These are phyloP conservation scores for Erythrocercus mccallii DNA, from an alignment of 2,113 vertebrate genomes.

Conservation along the genomic window DNA sequence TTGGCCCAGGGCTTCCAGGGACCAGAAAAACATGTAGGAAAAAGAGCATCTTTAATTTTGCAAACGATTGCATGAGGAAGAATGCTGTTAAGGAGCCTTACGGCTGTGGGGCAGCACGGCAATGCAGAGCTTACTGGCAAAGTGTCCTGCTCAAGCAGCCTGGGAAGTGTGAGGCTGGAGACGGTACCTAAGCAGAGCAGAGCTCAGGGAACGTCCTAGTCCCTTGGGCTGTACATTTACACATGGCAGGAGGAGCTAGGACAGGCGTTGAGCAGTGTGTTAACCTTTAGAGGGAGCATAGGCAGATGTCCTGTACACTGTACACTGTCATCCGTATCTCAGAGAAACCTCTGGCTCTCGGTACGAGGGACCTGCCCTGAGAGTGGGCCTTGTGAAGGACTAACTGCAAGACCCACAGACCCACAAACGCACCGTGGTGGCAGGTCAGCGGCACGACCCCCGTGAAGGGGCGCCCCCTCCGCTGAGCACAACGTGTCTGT, in stretches of 20 bases:
- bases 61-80: neutral
- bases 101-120: neutral
- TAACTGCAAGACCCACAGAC: neutral
- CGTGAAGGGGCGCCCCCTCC: conserved; percentile 55
- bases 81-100: conserved; percentile 3
- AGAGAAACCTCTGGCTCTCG: conserved; percentile 9
- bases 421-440: neutral
- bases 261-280: conserved; percentile 26
- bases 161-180: neutral
- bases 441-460: conserved; percentile 40
- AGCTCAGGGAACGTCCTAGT: conserved; percentile 13
- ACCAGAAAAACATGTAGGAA: neutral
- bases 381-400: neutral
- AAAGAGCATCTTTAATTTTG: conserved; percentile 19
- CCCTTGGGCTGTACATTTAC: conserved; percentile 9
- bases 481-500: conserved; percentile 50
- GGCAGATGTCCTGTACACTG: conserved; percentile 61
- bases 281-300: conserved; percentile 20
- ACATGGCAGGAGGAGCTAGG: conserved; percentile 39
- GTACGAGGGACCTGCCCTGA: conserved; percentile 52
- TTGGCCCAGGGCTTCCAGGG: conserved; percentile 29
- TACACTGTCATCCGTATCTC: conserved; percentile 31
- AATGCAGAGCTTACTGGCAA: conserved; percentile 14
- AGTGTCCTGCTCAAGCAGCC: conserved; percentile 34
- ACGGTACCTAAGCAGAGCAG: conserved; percentile 13